phyloP scores from a whole-genome alignment of 2,797 vertebrate species.

The Molossus molossus region DNA sequence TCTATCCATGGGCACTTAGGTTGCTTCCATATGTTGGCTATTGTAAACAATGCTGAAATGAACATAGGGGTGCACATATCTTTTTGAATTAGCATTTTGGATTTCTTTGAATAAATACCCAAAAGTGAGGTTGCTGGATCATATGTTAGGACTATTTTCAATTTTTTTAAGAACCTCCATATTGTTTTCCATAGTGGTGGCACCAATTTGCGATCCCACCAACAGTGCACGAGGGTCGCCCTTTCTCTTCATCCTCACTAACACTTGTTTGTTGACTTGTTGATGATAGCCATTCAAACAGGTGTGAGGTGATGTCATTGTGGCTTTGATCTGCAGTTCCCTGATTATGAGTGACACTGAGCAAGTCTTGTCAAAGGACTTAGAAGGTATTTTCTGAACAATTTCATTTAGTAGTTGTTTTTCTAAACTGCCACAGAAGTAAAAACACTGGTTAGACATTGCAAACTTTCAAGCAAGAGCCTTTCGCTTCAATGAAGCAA shows the following conservation, averaged over 20 bases:
- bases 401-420: neutral
- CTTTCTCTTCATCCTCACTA: neutral
- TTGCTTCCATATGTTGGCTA: neutral
- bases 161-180: neutral
- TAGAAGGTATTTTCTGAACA: neutral
- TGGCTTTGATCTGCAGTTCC: neutral
- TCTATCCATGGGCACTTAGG: neutral
- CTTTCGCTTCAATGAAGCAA: neutral
- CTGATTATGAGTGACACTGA: neutral
- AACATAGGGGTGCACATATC: neutral
- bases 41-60: neutral
- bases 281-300: neutral
- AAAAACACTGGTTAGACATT: neutral
- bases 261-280: neutral
- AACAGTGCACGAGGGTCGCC: neutral
- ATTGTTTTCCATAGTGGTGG: neutral
- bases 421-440: conserved; percentile 3
- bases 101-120: neutral
- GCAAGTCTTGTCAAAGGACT: neutral
- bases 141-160: neutral
- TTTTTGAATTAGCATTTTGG: neutral
- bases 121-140: neutral
- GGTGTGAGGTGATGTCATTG: neutral
- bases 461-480: neutral
- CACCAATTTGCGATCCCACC: neutral